These are phyloP conservation scores for Ormyrus rosae DNA, from an alignment of 2,888 invertebrate genomes.

Conservation along the genomic window DNA sequence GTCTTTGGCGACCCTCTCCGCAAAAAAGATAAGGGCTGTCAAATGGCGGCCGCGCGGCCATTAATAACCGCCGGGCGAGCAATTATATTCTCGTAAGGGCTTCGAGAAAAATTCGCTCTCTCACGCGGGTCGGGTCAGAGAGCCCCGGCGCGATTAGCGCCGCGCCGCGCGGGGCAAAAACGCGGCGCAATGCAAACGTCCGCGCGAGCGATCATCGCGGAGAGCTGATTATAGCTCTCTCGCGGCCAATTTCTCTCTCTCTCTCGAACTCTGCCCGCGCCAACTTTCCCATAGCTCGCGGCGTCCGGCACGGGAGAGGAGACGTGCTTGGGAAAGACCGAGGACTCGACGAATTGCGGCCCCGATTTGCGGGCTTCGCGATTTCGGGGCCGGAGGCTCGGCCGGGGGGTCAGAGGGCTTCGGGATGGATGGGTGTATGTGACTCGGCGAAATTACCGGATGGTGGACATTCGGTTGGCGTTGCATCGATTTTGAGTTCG, in stretches of 20 bases:
- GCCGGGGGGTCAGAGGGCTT: too few species aligned
- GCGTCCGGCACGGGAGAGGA: not conserved
- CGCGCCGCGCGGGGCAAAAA: not conserved
- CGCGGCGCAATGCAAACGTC: not conserved
- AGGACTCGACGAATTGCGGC: too few species aligned
- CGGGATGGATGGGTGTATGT: too few species aligned
- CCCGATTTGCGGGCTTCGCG: too few species aligned
- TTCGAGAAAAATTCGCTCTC: not conserved
- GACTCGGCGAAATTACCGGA: too few species aligned
- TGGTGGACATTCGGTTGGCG: too few species aligned
- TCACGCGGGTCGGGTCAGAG: too few species aligned
- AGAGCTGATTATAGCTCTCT: conserved; percentile 20
- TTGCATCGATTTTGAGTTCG: too few species aligned
- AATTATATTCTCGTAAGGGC: conserved; percentile 10
- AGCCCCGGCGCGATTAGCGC: not conserved
- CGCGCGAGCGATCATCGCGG: not conserved
- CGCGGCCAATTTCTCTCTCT: conserved; percentile 5
- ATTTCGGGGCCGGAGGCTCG: too few species aligned
- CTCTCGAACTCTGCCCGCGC: not conserved
- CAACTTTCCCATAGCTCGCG: conserved; percentile 10
- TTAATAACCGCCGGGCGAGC: conserved; percentile 11
- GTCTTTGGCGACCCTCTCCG: too few species aligned
- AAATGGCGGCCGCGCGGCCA: not conserved
- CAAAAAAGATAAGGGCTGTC: not conserved
- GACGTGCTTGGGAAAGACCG: too few species aligned